phyloP scores from a whole-genome alignment of 2,797 vertebrate genomes.

The Apodemus agrarius region DNA sequence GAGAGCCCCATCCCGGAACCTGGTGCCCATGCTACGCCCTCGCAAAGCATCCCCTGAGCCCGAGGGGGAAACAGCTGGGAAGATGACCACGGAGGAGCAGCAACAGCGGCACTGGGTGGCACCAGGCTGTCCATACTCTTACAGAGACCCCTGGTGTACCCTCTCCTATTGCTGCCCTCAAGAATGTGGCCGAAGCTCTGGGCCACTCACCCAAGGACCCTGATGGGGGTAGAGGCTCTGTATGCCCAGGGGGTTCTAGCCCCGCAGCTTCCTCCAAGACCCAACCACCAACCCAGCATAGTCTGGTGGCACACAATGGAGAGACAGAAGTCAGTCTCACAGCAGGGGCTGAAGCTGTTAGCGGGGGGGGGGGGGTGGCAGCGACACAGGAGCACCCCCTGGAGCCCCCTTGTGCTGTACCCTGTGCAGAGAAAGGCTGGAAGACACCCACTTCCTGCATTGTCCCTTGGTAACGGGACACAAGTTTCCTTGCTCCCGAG shows the following conservation, averaged over 20 bases:
- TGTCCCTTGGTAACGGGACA: slow-evolving; percentile 93
- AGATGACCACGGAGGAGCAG: slow-evolving; percentile 88
- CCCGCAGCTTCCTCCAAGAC: slow-evolving; percentile 82
- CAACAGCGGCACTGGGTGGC: slow-evolving; percentile 85
- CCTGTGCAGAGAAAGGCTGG: slow-evolving; percentile 93
- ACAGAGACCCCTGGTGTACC: slow-evolving; percentile 86
- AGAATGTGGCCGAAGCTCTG: slow-evolving; percentile 93
- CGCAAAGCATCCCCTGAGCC: slow-evolving; percentile 84
- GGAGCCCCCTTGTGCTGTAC: slow-evolving; percentile 92
- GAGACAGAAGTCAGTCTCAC: slow-evolving; percentile 83
- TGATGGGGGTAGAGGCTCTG: slow-evolving; percentile 76
- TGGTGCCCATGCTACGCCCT: slow-evolving; percentile 85
- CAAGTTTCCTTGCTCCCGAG: slow-evolving; percentile 94
- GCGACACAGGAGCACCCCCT: slow-evolving; percentile 78
- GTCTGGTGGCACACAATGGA: slow-evolving; percentile 86
- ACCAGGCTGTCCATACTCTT: slow-evolving; percentile 84
- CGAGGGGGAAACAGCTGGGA: slow-evolving; percentile 80
- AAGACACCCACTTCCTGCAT: slow-evolving; percentile 96
- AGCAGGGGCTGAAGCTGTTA: slow-evolving; percentile 64
- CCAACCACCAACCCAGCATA: slow-evolving; percentile 79
- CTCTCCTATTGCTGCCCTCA: slow-evolving; percentile 93
- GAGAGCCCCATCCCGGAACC: slow-evolving; percentile 86
- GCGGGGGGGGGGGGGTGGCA: slow-evolving; percentile 67
- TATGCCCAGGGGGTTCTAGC: slow-evolving; percentile 81
- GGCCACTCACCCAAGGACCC: slow-evolving; percentile 92